These are phyloP conservation scores for Xylota segnis DNA, from an alignment of 2,888 invertebrate species.

Conservation along the genomic window DNA sequence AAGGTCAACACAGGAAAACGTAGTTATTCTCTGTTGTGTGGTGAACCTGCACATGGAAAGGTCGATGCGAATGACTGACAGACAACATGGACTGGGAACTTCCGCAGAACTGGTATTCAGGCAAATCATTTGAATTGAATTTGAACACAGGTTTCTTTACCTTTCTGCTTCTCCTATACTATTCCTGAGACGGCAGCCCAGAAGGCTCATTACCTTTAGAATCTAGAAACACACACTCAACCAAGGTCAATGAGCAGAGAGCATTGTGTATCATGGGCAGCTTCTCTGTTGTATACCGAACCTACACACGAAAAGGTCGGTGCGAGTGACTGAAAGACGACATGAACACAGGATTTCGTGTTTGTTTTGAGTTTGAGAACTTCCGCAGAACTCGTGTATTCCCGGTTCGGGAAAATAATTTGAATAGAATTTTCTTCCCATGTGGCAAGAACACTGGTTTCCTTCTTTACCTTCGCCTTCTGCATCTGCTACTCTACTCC, in stretches of 20 bases:
- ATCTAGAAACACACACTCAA: constrained; percentile 3
- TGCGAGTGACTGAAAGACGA: not conserved
- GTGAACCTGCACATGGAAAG: not conserved
- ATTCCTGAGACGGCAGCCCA: no score
- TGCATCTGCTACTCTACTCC: not conserved
- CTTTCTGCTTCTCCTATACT: not conserved
- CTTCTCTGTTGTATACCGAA: not conserved
- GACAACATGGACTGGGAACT: constrained; percentile 2
- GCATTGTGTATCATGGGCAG: not conserved
- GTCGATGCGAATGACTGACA: not conserved
- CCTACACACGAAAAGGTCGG: not conserved
- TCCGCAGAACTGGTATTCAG: not conserved
- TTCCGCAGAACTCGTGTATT: not conserved
- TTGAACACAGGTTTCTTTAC: not conserved
- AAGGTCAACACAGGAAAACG: constrained; percentile 4
- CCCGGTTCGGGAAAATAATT: not conserved
- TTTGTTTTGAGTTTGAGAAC: constrained; percentile 2
- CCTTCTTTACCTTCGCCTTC: not conserved
- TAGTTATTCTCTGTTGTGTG: not conserved
- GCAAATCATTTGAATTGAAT: not conserved
- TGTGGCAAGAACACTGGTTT: not conserved
- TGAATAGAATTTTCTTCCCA: not conserved
- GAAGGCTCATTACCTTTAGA: not conserved
- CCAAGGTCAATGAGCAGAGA: constrained; percentile 40
- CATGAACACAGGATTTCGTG: not conserved